Evolutionary conservation across 2,113 vertebrate genomes (phyloP), one percentile per base, ranked within the genome.

Genomic region (Clarias macrocephalus): DNA sequence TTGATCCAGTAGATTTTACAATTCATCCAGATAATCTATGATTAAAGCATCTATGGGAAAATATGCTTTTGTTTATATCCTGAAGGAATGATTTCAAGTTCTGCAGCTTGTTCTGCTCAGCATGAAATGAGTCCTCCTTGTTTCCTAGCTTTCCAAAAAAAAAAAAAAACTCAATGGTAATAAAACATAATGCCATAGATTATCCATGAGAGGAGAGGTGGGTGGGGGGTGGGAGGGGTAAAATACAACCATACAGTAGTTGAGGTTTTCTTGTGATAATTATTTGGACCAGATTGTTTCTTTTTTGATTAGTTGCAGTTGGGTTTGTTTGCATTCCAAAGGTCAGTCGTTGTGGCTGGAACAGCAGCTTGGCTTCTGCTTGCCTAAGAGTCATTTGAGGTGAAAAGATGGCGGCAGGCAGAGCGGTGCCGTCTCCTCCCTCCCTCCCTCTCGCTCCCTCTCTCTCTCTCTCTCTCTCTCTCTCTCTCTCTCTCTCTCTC

Each of bases 321-420:
- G 84, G 73, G 37, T 65, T 79, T 87, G 86, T 87, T 85, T 87
- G 85, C 84, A 56, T 37, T 87, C 86, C 86, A 85, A 87, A 87
- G 83, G 86, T 86, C 86, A 86, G 80, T 85, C 42, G 52, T 79
- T 85, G 83, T 83, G 72, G 80, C 62, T 73, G 33, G 63, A 79
- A 84, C 72, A 83, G 82, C 70, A 66, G 63, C 57, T 66, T 76
- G 52, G 85, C 81, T 89, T 86, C 28, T 54, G 56, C 88, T 59
- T 52, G 42, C 57, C 30, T 88, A 72, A 70, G 85, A 88, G 87
- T 85, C 87, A 86, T 88, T 65, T 81, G 60, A 86, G 88, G 88
- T 85, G 88, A 88, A 88, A 88, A 86, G 68, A 86, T 88, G 84
- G 88, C n/a, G 62, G 62, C 65, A 68, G 63, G 62, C 81, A 68